Evolutionary conservation across 2,797 vertebrate genomes (phyloP).

Genomic region (Gymnoscopelus microlampas): DNA sequence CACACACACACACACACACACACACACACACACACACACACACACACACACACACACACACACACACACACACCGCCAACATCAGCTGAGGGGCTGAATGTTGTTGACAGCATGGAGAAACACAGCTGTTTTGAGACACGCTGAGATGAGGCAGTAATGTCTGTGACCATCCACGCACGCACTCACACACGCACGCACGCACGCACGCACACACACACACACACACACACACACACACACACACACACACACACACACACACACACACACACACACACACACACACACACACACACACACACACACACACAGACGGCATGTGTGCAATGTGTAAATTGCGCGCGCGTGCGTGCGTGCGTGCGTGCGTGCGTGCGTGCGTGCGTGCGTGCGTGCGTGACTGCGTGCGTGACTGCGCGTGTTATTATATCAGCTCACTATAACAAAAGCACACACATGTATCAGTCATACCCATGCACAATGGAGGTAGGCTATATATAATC

Average conservation of each 20-base stretch:
- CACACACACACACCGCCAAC: conserved; percentile 22
- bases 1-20: conserved; percentile 23
- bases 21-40: conserved; percentile 7
- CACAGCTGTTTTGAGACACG: conserved; percentile 73
- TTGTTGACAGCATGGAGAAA: conserved; percentile 71
- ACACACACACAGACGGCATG: conserved; percentile 25
- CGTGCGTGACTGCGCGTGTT: not conserved
- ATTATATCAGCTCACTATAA: no score
- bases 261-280: conserved; percentile 5
- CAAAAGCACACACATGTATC: no score
- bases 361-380: not conserved
- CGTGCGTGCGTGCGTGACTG: not conserved
- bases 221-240: conserved; percentile 2
- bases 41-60: conserved; percentile 24
- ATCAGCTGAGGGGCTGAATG: conserved; percentile 54
- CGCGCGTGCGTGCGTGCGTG: conserved; percentile 5
- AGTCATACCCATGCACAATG: no score
- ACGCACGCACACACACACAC: not conserved
- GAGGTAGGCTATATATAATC: no score
- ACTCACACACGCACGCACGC: conserved; percentile 50
- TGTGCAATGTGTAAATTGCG: conserved; percentile 23
- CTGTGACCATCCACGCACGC: conserved; percentile 71
- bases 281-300: conserved; percentile 6
- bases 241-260: conserved; percentile 8
- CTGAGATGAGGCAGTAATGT: conserved; percentile 73